Evolutionary conservation across 2,888 invertebrate species (phyloP).

Genomic region (Embidobia sp.): DNA sequence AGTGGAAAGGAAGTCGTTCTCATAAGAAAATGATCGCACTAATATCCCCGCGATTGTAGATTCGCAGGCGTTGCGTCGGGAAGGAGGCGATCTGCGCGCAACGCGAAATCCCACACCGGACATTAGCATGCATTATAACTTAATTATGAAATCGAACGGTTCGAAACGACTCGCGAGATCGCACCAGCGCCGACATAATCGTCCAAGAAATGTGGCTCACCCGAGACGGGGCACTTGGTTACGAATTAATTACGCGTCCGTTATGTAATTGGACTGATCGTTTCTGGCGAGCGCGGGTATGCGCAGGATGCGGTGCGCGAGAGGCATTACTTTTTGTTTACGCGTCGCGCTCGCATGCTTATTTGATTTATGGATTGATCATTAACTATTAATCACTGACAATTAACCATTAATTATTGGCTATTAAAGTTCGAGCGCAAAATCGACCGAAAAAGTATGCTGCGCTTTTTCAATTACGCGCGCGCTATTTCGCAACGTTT

Average conservation of each 20-base stretch:
- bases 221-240: slow-evolving; percentile 64
- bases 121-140: slow-evolving; percentile 60
- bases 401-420: slow-evolving; percentile 53
- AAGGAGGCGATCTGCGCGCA: slow-evolving; percentile 29
- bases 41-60: slow-evolving; percentile 29
- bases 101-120: slow-evolving; percentile 33
- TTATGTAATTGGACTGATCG: slow-evolving; percentile 74
- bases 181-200: slow-evolving; percentile 66
- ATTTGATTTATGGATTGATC: slow-evolving; percentile 43
- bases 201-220: slow-evolving; percentile 61
- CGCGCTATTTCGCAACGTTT: slow-evolving; percentile 27
- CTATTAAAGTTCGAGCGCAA: slow-evolving; percentile 28
- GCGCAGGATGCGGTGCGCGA: slow-evolving; percentile 24
- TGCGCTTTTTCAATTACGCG: slow-evolving; percentile 37
- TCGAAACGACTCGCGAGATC: slow-evolving; percentile 62
- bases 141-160: slow-evolving; percentile 60
- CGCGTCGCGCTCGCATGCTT: background rate
- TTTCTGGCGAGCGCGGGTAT: slow-evolving; percentile 50
- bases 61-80: slow-evolving; percentile 13
- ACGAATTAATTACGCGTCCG: slow-evolving; percentile 72
- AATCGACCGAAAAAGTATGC: slow-evolving; percentile 32
- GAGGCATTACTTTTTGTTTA: slow-evolving; percentile 30
- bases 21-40: slow-evolving; percentile 38
- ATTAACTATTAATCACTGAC: slow-evolving; percentile 46
- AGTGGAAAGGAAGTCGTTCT: slow-evolving; percentile 34